These are phyloP conservation scores for Sus cebifrons DNA, from an alignment of 2,797 vertebrate genomes.

Conservation along the genomic window DNA sequence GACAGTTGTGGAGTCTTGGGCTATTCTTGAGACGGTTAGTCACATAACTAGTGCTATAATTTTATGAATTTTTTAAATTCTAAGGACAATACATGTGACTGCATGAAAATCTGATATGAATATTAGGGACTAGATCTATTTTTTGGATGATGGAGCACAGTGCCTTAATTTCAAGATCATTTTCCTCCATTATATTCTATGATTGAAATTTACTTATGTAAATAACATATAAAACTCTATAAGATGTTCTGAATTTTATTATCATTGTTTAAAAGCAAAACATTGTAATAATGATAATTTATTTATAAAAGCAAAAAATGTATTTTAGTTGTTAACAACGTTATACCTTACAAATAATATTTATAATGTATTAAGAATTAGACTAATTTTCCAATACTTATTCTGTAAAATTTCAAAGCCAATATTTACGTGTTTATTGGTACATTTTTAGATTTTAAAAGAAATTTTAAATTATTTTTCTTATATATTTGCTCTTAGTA, in stretches of 20 bases:
- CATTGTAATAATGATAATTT: neutral
- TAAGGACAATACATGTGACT: neutral
- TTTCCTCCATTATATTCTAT: neutral
- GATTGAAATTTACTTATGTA: conserved; percentile 1
- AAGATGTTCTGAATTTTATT: conserved; percentile 15
- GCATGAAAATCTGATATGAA: neutral
- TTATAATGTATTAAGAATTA: neutral
- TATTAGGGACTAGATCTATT: neutral
- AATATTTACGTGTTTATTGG: neutral
- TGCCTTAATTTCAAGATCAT: conserved; percentile 18
- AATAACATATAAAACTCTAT: neutral
- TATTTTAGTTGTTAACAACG: neutral
- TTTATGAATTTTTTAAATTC: neutral
- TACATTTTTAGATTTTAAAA: neutral
- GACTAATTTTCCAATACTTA: neutral
- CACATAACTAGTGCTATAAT: neutral
- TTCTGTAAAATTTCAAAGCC: neutral
- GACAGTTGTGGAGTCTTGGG: neutral
- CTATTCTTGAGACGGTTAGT: neutral
- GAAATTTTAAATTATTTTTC: neutral
- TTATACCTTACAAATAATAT: neutral
- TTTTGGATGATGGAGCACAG: neutral
- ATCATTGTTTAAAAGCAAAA: conserved; percentile 17
- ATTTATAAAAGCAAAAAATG: conserved; percentile 41
- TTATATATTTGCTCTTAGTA: neutral